phyloP scores from a whole-genome alignment of 1,140 invertebrate species.

The Acyrthosiphon pisum region DNA sequence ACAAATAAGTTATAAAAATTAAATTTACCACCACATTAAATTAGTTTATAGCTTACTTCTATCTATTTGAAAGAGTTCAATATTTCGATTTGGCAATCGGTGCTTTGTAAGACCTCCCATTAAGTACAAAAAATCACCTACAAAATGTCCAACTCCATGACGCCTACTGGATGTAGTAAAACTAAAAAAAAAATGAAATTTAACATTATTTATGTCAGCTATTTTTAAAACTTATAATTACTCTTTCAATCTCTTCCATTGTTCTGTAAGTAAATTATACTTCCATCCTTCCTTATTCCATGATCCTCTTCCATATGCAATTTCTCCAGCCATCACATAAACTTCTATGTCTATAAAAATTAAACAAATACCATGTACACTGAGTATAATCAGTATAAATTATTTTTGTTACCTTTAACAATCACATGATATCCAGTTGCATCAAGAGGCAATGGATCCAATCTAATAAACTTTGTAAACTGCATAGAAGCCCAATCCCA shows the following conservation, averaged over 20 bases:
- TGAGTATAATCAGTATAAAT: background rate
- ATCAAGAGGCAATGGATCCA: slow-evolving; percentile 24
- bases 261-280: background rate
- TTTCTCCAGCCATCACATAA: slow-evolving; percentile 38
- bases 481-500: background rate
- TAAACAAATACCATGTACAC: background rate
- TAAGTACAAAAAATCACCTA: background rate
- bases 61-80: background rate
- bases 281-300: slow-evolving; percentile 24
- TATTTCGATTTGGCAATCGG: background rate
- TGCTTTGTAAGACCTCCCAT: slow-evolving; percentile 22
- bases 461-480: background rate
- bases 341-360: background rate
- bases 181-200: background rate
- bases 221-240: background rate
- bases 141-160: slow-evolving; percentile 31
- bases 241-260: slow-evolving; percentile 7
- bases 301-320: background rate
- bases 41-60: background rate
- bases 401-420: background rate
- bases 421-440: slow-evolving; percentile 33
- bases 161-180: background rate
- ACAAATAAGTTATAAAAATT: background rate
- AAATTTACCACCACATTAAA: background rate
- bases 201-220: background rate